Evolutionary conservation across 64 coral and sea anemone species (phyloP), one percentile per base, ranked within the genome.

Genomic region (Platygyra sinensis): DNA sequence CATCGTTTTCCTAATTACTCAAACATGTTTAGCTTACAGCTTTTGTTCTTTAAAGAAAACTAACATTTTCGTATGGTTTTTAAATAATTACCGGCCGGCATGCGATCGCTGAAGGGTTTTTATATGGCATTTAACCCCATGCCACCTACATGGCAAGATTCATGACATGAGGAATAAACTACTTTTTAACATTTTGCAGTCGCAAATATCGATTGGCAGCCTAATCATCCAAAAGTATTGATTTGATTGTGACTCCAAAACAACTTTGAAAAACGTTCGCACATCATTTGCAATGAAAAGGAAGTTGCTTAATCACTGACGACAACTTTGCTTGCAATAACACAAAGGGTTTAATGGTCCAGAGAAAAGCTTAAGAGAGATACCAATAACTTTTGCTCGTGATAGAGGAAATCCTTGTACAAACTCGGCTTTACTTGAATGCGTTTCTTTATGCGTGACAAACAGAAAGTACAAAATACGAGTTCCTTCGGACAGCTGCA

Each of bases 1-100:
- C 92, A 85, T 74, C 79, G 81, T 84, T 77, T 94, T 83, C 87
- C 78, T 94, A 94, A 94, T 94, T 94, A 88, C 92, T 82, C 86
- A 94, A 94, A 88, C 80, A 94, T 94, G 92, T 94, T 94, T 94
- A 89, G 80, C 87, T 83, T 94, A 89, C 64, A 72, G 72, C 92
- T 94, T 94, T 94, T 94, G 92, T 94, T 94, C 87, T 82, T 87
- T 24, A 85, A 91, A 72, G 89, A 97, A 97, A 97, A 94, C 95
- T 97, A 97, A 97, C 95, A 97, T 97, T 97, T 97, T 94, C 91
- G 74, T 97, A 94, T 91, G 88, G 91, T 94, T 88, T 92, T 97
- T 42, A 90, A 93, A 94, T 94, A 94, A 97, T 97, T 91, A 94
- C 95, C 88, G 91, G 86, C 16, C 92, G 73, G 78, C 92, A 72